Evolutionary conservation across 2,797 vertebrate species (phyloP).

Genomic region (Argya squamiceps): DNA sequence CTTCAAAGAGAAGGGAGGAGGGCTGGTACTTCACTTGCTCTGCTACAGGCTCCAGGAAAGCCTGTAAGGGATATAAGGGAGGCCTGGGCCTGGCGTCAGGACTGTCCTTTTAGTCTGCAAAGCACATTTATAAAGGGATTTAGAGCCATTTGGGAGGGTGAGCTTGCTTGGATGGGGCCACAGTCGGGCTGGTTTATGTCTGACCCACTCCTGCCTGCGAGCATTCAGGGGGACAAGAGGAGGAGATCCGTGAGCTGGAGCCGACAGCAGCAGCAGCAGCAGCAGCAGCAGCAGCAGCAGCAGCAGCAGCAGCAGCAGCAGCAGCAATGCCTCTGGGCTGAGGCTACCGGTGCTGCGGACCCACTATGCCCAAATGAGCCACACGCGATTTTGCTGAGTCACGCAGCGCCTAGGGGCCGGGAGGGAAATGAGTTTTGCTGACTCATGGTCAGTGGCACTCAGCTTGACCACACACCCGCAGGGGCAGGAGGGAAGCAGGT

Average conservation of each 20-base stretch:
- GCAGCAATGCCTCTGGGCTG: background rate
- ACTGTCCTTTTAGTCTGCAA: background rate
- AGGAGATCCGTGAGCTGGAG: accelerated
- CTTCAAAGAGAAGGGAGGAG: slow-evolving; percentile 25
- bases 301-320: background rate
- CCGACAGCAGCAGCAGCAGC: background rate
- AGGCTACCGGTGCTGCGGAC: background rate
- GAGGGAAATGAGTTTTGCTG: background rate
- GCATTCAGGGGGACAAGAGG: background rate
- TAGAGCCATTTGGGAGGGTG: background rate
- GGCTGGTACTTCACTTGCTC: background rate
- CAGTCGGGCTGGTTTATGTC: accelerated
- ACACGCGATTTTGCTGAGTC: background rate
- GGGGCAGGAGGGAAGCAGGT: slow-evolving; percentile 3
- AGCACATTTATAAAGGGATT: background rate
- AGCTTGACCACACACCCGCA: background rate
- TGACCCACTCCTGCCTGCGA: accelerated
- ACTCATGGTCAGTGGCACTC: slow-evolving; percentile 18
- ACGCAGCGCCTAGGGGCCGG: accelerated
- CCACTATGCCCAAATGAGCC: accelerated
- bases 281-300: background rate
- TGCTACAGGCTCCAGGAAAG: background rate
- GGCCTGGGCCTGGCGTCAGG: background rate
- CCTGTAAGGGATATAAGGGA: background rate
- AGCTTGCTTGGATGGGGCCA: background rate